A percentile compares a stretch with the other conserved stretches of the same genome.
phyloP scores from a whole-genome alignment of 1,140 invertebrate species.

The Platyura marginata region DNA sequence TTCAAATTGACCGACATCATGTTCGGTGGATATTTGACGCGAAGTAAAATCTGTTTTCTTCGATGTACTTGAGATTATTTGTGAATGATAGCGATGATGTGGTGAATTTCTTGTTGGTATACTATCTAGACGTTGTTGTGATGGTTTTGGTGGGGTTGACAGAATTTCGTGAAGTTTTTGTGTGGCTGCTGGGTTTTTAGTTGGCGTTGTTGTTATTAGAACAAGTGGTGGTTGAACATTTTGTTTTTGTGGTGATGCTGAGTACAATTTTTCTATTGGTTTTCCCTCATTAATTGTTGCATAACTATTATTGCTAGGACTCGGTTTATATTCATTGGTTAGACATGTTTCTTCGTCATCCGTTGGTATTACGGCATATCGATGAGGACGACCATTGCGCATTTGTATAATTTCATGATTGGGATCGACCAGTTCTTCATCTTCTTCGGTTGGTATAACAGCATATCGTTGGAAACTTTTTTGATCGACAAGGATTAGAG shows the following conservation, averaged over 20 bases:
- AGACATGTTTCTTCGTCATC: conserved; percentile 22
- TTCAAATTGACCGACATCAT: conserved; percentile 7
- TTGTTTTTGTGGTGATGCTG: conserved; percentile 3
- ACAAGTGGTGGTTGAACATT: conserved; percentile 7
- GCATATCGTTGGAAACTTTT: conserved; percentile 35
- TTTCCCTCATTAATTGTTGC: conserved; percentile 6
- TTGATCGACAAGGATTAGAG: conserved; percentile 34
- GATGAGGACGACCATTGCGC: conserved; percentile 33
- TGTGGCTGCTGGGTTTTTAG: conserved; percentile 42
- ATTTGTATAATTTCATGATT: conserved; percentile 36
- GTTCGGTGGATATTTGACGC: conserved; percentile 19
- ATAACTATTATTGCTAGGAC: conserved; percentile 4
- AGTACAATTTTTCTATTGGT: conserved; percentile 1
- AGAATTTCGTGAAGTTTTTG: conserved; percentile 54
- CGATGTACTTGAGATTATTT: conserved; percentile 24
- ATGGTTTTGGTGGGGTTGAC: conserved; percentile 39
- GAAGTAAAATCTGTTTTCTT: conserved; percentile 20
- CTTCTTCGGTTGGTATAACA: conserved; percentile 33
- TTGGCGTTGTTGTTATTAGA: conserved; percentile 22
- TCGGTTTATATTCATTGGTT: conserved; percentile 8
- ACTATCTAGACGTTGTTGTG: conserved; percentile 26
- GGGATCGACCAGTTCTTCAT: conserved; percentile 31
- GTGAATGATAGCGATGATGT: conserved; percentile 24
- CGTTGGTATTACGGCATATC: conserved; percentile 39
- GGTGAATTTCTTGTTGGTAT: conserved; percentile 20